Conservation (phyloP, 2,113 vertebrate species). For the Trochalopteron elliotii region DNA sequence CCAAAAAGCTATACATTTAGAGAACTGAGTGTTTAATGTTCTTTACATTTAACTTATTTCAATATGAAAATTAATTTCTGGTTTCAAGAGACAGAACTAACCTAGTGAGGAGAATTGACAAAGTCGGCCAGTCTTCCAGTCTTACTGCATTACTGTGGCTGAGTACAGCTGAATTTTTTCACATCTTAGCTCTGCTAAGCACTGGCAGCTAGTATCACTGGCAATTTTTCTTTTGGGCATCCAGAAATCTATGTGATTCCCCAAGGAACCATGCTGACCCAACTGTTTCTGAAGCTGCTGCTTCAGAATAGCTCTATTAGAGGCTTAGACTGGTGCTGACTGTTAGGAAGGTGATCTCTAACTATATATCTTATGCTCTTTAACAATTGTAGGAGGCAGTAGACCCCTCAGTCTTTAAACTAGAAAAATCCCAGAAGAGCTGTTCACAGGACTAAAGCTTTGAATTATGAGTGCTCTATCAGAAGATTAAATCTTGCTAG, state of each 20-base stretch:
- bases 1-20: neutral
- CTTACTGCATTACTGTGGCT: neutral
- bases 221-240: conserved; percentile 15
- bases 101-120: neutral
- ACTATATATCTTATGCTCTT: neutral
- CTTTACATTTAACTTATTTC: neutral
- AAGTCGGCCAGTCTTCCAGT: neutral
- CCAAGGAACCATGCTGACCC: neutral
- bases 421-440: neutral
- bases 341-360: neutral
- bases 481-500: neutral
- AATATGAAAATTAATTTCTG: neutral
- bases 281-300: conserved; percentile 5
- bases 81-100: neutral
- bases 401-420: neutral
- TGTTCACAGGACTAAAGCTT: neutral
- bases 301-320: conserved; percentile 1
- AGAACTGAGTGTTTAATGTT: neutral
- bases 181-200: neutral
- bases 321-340: neutral
- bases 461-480: neutral
- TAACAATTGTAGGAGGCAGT: neutral
- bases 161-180: neutral
- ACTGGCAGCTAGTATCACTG: neutral
- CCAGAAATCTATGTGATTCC: neutral